A percentile compares a stretch with the other conserved stretches of the same genome.
Evolutionary conservation across 2,888 invertebrate species (phyloP).

Genomic region (Drosophila antonietae): DNA sequence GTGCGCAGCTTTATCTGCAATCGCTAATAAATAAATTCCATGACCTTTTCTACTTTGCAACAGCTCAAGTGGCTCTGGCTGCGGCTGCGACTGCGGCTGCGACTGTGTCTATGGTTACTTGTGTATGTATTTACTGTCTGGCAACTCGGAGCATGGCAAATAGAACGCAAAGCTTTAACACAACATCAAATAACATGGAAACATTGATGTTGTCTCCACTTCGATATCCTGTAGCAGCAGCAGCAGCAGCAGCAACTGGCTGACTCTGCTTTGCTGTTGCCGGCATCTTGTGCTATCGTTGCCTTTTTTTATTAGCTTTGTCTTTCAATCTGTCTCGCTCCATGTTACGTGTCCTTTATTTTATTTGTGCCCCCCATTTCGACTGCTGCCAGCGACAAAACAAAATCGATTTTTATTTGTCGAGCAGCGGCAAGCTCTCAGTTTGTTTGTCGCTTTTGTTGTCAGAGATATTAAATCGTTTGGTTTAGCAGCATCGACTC

Average conservation of each 20-base stretch:
- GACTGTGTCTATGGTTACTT: slow-evolving; percentile 4
- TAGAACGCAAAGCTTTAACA: slow-evolving; percentile 41
- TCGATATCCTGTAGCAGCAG: slow-evolving; percentile 29
- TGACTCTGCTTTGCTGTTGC: slow-evolving; percentile 19
- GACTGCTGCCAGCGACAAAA: slow-evolving; percentile 45
- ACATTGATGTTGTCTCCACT: slow-evolving; percentile 16
- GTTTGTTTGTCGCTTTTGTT: slow-evolving; percentile 54
- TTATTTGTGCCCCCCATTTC: slow-evolving; percentile 57
- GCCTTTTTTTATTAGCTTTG: slow-evolving; percentile 65
- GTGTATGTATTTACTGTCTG: slow-evolving; percentile 19
- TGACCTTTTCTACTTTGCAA: slow-evolving; percentile 47
- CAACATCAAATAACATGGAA: slow-evolving; percentile 49
- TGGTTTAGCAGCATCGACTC: slow-evolving; percentile 31
- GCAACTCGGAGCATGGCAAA: slow-evolving; percentile 28
- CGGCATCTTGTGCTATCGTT: slow-evolving; percentile 44
- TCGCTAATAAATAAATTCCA: slow-evolving; percentile 74
- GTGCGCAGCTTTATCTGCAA: slow-evolving; percentile 58
- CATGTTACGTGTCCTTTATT: slow-evolving; percentile 57
- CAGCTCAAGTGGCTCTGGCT: slow-evolving; percentile 20
- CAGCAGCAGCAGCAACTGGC: slow-evolving; percentile 15
- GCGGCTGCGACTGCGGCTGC: slow-evolving; percentile 7
- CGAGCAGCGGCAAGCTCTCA: slow-evolving; percentile 22
- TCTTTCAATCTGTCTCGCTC: slow-evolving; percentile 58
- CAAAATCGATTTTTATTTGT: slow-evolving; percentile 62
- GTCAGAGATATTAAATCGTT: slow-evolving; percentile 50